A percentile compares a stretch with the other conserved stretches of the same genome.
These are phyloP conservation scores for Marmota monax DNA, from an alignment of 2,113 vertebrate species.

Conservation along the genomic window DNA sequence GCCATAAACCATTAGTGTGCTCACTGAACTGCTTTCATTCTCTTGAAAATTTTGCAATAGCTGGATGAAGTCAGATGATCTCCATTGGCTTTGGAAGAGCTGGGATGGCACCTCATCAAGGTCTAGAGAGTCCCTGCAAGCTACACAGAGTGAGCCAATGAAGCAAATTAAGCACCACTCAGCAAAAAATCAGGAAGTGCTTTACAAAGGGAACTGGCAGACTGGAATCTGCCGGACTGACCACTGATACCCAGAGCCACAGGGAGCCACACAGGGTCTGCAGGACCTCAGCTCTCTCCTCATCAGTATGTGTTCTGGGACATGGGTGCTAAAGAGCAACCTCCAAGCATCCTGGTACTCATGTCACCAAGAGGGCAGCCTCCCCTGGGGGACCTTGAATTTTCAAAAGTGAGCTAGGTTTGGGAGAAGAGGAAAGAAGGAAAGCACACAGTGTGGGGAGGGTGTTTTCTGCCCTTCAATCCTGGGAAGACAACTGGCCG, in stretches of 20 bases:
- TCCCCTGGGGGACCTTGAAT: too few species aligned
- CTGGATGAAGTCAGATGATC: slow-evolving; percentile 11
- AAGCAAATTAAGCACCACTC: neutral
- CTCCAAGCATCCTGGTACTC: neutral
- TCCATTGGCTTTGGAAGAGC: slow-evolving; percentile 53
- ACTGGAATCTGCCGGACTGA: neutral
- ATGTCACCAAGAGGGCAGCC: neutral
- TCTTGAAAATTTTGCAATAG: neutral
- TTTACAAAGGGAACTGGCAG: neutral
- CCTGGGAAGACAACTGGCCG: neutral
- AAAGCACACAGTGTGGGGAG: too few species aligned
- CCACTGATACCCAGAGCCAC: accelerated
- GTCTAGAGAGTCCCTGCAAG: neutral
- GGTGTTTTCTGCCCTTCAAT: neutral
- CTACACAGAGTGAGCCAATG: neutral
- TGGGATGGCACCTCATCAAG: neutral
- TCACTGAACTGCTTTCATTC: neutral
- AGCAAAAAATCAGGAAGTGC: neutral
- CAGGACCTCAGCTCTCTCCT: neutral
- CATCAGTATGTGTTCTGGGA: neutral
- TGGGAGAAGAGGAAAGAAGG: too few species aligned
- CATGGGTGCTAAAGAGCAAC: neutral
- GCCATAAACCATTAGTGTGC: slow-evolving; percentile 38
- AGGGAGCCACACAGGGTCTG: neutral
- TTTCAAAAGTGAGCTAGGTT: neutral